These are phyloP conservation scores for Enchytraeus crypticus DNA, from an alignment of 2,888 invertebrate genomes.

Conservation along the genomic window DNA sequence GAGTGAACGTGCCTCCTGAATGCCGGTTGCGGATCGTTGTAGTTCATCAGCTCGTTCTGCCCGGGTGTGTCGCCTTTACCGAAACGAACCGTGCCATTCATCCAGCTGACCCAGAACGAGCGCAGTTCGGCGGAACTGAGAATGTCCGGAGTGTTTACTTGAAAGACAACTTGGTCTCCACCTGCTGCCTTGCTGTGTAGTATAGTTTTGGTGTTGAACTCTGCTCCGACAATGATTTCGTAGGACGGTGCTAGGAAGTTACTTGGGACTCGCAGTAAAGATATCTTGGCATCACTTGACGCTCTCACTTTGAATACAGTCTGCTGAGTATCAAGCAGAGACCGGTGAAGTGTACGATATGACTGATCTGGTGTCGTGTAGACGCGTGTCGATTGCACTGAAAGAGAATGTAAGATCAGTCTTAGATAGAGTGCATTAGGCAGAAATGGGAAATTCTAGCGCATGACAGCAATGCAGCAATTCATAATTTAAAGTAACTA, in stretches of 20 bases:
- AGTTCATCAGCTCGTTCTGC: background rate
- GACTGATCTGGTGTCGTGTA: background rate
- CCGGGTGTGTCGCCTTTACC: slow-evolving; percentile 2
- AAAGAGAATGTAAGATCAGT: background rate
- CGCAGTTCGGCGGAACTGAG: background rate
- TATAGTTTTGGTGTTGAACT: background rate
- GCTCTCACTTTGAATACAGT: slow-evolving; percentile 1
- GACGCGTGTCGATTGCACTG: background rate
- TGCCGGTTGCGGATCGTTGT: slow-evolving; percentile 6
- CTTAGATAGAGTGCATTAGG: no score
- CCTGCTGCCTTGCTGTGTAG: background rate
- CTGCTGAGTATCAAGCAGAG: background rate
- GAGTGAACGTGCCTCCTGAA: slow-evolving; percentile 4
- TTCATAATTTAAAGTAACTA: no score
- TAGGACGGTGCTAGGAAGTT: slow-evolving; percentile 1
- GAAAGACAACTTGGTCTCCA: background rate
- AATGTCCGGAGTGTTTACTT: slow-evolving; percentile 3
- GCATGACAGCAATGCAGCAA: no score
- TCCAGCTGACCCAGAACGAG: slow-evolving; percentile 12
- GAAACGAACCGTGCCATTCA: background rate
- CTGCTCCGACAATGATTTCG: slow-evolving; percentile 1
- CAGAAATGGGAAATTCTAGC: no score
- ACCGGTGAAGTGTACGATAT: slow-evolving; percentile 1
- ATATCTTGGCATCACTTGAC: slow-evolving; percentile 6
- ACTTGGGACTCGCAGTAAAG: slow-evolving; percentile 1